These are phyloP conservation scores for Sorex maritimensis DNA, from an alignment of 2,797 vertebrate genomes.

Conservation along the genomic window DNA sequence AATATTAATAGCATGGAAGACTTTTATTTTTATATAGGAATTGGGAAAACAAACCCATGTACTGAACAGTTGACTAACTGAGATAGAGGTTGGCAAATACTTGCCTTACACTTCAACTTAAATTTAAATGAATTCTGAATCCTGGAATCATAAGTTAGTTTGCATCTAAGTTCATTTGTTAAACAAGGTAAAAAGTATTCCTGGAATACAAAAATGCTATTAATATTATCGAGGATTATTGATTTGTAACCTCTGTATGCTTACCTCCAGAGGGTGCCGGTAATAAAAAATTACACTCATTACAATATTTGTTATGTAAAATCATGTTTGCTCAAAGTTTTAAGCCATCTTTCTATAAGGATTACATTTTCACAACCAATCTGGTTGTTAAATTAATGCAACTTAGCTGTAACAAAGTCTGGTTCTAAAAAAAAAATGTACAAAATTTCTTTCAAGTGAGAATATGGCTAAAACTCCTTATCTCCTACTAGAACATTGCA, in stretches of 20 bases:
- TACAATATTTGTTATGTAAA: conserved; percentile 6
- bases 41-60: neutral
- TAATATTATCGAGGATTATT: neutral
- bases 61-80: neutral
- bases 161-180: neutral
- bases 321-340: conserved; percentile 23
- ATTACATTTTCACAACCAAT: neutral
- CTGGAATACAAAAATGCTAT: neutral
- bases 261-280: neutral
- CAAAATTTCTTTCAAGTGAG: conserved; percentile 37
- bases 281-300: conserved; percentile 5
- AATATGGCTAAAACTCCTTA: neutral
- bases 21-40: neutral
- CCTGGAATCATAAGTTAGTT: neutral
- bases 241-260: neutral
- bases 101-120: conserved; percentile 34
- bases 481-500: conserved; percentile 4
- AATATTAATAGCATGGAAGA: neutral
- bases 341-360: conserved; percentile 44
- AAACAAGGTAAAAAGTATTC: neutral
- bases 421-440: neutral
- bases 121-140: neutral
- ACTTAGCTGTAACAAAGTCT: conserved; percentile 11
- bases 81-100: conserved; percentile 16
- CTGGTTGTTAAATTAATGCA: conserved; percentile 26